Conservation (phyloP, 2,888 invertebrate species). For the Branchellion lobata region DNA sequence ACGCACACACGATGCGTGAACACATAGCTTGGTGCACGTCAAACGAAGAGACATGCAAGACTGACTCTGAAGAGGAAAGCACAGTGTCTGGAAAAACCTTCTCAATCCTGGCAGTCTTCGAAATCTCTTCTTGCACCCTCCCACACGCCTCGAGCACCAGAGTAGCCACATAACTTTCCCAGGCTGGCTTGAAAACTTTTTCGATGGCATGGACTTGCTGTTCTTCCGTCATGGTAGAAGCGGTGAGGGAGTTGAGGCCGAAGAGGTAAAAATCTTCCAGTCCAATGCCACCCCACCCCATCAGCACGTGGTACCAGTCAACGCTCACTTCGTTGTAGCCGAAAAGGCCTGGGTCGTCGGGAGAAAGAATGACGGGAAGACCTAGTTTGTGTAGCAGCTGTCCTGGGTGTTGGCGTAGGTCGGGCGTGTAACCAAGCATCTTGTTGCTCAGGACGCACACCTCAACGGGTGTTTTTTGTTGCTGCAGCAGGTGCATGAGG, state of each 20-base stretch:
- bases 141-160: constrained; percentile 48
- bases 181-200: constrained; percentile 50
- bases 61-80: background rate
- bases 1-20: background rate
- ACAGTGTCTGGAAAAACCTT: background rate
- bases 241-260: constrained; percentile 51
- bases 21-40: constrained; percentile 11
- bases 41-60: background rate
- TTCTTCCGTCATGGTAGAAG: constrained; percentile 48
- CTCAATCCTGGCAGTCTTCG: background rate
- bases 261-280: constrained; percentile 51
- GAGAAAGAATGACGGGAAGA: constrained; percentile 51
- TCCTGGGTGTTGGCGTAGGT: constrained; percentile 53
- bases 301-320: constrained; percentile 52
- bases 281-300: constrained; percentile 52
- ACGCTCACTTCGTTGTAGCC: constrained; percentile 53
- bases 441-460: constrained; percentile 35
- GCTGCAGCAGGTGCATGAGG: background rate
- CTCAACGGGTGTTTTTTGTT: background rate
- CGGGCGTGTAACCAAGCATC: constrained; percentile 52
- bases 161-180: constrained; percentile 49
- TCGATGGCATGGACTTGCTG: constrained; percentile 48
- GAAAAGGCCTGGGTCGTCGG: constrained; percentile 54
- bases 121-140: too few relatives aligned
- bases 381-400: constrained; percentile 50